phyloP scores from a whole-genome alignment of 2,113 vertebrate species.

The Bos indicus region DNA sequence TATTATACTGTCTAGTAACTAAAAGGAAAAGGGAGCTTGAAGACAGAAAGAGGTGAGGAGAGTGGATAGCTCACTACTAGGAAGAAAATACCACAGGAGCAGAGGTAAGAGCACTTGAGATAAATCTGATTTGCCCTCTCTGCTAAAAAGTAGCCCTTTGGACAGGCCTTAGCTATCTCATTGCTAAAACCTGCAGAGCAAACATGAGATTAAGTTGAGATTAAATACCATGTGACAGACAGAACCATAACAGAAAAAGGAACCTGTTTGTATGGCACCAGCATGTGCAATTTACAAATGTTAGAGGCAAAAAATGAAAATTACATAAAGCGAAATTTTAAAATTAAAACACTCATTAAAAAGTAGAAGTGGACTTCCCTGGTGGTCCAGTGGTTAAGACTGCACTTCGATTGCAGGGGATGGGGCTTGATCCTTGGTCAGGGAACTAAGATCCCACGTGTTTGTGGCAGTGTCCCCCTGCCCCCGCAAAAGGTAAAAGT shows the following conservation, averaged over 20 bases:
- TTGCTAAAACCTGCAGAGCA: not conserved
- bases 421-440: not conserved
- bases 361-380: not conserved
- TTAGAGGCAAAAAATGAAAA: conserved; percentile 7
- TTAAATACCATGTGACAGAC: not conserved
- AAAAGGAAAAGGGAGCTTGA: not conserved
- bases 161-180: not conserved
- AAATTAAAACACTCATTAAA: conserved; percentile 1
- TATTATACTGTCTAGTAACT: not conserved
- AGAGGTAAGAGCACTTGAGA: not conserved
- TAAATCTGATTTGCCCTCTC: not conserved
- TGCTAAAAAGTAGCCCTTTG: not conserved
- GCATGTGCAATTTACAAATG: not conserved
- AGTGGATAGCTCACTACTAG: not conserved
- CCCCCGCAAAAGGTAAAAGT: not conserved
- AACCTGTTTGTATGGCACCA: not conserved
- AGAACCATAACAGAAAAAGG: not conserved
- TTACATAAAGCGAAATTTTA: not conserved
- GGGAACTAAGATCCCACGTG: not conserved
- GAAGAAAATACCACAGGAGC: not conserved
- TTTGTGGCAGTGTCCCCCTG: not conserved
- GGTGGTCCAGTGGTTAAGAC: not conserved
- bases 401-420: not conserved
- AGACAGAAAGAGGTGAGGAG: not conserved
- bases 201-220: not conserved